Evolutionary conservation across 2,797 vertebrate genomes (phyloP).

Genomic region (Loriculus beryllinus): DNA sequence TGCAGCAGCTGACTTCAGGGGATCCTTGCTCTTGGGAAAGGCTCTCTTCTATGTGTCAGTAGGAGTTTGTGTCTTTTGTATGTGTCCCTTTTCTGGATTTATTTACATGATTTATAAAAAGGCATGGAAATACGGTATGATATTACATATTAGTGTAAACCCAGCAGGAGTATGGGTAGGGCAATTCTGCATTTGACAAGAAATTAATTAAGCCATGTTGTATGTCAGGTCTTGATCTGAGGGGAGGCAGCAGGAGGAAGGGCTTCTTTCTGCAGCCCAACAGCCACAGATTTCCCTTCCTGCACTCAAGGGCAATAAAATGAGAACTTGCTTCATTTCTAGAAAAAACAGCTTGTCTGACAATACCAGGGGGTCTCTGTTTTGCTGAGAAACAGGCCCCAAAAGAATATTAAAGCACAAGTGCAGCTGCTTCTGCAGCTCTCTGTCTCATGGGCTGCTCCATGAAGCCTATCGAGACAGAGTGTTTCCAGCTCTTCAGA

Average conservation of each 20-base stretch:
- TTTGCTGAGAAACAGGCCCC: background rate
- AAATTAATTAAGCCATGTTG: background rate
- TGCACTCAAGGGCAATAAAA: background rate
- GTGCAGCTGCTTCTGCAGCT: background rate
- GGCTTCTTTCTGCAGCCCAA: background rate
- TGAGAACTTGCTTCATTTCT: background rate
- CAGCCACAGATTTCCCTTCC: background rate
- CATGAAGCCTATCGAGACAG: fast-evolving
- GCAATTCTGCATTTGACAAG: background rate
- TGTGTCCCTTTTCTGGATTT: background rate
- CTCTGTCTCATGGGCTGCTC: background rate
- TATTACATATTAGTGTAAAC: background rate
- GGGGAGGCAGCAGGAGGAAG: fast-evolving
- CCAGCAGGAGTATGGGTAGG: background rate
- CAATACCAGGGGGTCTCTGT: fast-evolving
- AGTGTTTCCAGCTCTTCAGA: background rate
- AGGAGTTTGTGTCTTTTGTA: background rate
- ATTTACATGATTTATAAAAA: background rate
- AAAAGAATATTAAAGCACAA: background rate
- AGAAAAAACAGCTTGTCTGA: background rate
- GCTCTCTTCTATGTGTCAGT: background rate
- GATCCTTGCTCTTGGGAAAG: fast-evolving
- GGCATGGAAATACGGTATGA: background rate
- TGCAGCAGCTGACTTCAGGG: background rate
- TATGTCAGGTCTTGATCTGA: background rate